phyloP scores from a whole-genome alignment of 2,888 invertebrate species.

The Cataglyphis albicans region DNA sequence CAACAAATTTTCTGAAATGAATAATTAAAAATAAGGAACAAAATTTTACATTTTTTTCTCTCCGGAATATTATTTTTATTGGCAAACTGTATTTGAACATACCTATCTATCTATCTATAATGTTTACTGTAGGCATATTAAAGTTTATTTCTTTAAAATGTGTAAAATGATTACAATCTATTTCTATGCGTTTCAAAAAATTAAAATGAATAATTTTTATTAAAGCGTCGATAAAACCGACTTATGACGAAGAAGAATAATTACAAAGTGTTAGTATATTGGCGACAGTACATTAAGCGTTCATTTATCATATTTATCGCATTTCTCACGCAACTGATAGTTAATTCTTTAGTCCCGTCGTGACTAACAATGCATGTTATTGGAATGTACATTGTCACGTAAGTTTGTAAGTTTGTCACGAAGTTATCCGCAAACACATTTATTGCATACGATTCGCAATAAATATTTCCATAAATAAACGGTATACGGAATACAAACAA shows the following conservation, averaged over 20 bases:
- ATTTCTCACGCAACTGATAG: slow-evolving; percentile 1
- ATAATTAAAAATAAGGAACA: slow-evolving; percentile 29
- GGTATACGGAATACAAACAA: slow-evolving; percentile 71
- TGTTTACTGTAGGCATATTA: neutral
- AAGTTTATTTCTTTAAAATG: neutral
- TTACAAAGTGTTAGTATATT: neutral
- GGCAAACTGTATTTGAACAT: slow-evolving; percentile 23
- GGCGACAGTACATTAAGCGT: neutral
- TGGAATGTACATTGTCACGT: slow-evolving; percentile 39
- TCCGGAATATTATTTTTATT: slow-evolving; percentile 39
- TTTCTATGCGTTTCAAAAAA: neutral
- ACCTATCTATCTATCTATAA: neutral
- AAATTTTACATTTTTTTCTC: slow-evolving; percentile 24
- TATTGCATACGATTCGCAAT: slow-evolving; percentile 33
- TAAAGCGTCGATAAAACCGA: neutral
- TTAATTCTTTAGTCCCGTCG: neutral
- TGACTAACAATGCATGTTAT: slow-evolving; percentile 29
- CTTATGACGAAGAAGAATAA: neutral
- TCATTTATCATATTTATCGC: slow-evolving; percentile 20
- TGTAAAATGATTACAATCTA: neutral
- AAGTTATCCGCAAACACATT: slow-evolving; percentile 15
- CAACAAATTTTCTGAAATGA: slow-evolving; percentile 31
- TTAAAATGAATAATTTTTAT: neutral
- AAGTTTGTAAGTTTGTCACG: slow-evolving; percentile 46
- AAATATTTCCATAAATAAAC: slow-evolving; percentile 51